Conservation (phyloP, 2,888 invertebrate genomes). For the Brenthis ino region DNA sequence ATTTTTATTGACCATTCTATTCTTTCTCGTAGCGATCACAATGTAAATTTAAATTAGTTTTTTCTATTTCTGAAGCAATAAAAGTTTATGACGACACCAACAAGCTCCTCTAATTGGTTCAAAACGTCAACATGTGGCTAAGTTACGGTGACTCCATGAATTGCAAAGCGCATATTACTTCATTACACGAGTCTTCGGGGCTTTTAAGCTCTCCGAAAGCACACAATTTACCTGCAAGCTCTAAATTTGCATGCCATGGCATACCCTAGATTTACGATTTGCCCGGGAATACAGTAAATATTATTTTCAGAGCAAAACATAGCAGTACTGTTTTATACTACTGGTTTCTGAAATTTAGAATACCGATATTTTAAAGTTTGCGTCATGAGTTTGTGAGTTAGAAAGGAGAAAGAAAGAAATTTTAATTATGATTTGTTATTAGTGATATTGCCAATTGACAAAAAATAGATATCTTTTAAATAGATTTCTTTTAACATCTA, state of each 20-base stretch:
- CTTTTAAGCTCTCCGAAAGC: slow-evolving; percentile 37
- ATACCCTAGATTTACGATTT: slow-evolving; percentile 40
- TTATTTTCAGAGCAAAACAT: slow-evolving; percentile 6
- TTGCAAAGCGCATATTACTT: slow-evolving; percentile 31
- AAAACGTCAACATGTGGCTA: slow-evolving; percentile 27
- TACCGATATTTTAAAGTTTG: too few relatives aligned
- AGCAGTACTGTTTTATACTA: background rate
- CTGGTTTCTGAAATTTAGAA: background rate
- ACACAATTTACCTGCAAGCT: slow-evolving; percentile 39
- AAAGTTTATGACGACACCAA: slow-evolving; percentile 12
- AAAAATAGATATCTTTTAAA: too few relatives aligned
- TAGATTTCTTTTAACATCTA: too few relatives aligned
- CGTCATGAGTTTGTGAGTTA: too few relatives aligned
- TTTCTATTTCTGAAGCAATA: slow-evolving; percentile 13
- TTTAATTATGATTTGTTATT: too few relatives aligned
- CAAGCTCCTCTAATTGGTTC: slow-evolving; percentile 21
- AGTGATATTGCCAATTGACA: too few relatives aligned
- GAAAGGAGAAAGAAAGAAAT: too few relatives aligned
- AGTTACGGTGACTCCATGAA: slow-evolving; percentile 24
- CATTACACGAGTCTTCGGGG: slow-evolving; percentile 36
- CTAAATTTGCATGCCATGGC: slow-evolving; percentile 40
- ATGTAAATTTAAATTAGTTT: background rate
- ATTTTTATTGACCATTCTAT: background rate
- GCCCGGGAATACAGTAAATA: slow-evolving; percentile 28
- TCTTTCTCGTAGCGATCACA: background rate